phyloP scores from a whole-genome alignment of 1,140 invertebrate genomes.

The Bradynema listronoti region DNA sequence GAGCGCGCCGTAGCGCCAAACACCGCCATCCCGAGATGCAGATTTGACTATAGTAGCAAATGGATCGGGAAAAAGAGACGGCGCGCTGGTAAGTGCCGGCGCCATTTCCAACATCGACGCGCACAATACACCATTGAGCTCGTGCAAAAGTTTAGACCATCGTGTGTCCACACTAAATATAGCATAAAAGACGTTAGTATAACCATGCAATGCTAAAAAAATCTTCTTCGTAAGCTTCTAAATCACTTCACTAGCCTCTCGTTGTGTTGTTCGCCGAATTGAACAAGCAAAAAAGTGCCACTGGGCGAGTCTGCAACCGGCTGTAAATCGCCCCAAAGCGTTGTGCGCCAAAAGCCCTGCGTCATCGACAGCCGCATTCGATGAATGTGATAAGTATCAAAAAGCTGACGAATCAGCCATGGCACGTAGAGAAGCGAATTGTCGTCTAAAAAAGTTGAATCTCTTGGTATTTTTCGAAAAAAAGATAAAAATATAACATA shows the following conservation, averaged over 20 bases:
- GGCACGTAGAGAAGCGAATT: not conserved
- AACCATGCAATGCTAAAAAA: too few species aligned
- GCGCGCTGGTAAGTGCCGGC: constrained; percentile 1
- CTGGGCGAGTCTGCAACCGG: not conserved
- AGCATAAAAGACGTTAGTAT: too few species aligned
- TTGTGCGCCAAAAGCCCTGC: constrained; percentile 7
- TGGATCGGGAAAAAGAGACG: constrained; percentile 7
- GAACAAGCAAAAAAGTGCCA: not conserved
- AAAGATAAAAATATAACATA: too few species aligned
- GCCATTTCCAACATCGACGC: constrained; percentile 13
- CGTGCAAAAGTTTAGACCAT: constrained; percentile 12
- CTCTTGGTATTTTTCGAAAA: too few species aligned
- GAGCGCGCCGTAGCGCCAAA: constrained; percentile 18
- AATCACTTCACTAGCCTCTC: too few species aligned
- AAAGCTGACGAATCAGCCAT: constrained; percentile 6
- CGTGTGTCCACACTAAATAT: constrained; percentile 5
- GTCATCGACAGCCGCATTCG: constrained; percentile 4
- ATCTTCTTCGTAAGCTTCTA: too few species aligned
- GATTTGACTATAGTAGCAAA: not conserved
- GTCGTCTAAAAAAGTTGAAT: too few species aligned
- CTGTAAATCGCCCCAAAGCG: constrained; percentile 2
- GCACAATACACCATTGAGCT: constrained; percentile 25
- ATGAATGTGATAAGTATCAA: not conserved
- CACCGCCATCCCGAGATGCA: not conserved
- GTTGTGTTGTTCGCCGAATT: too few species aligned